Percentiles rank a stretch among this genome's conserved stretches.
These are phyloP conservation scores for Catocala sponsa DNA, from an alignment of 2,888 invertebrate genomes.

Conservation along the genomic window DNA sequence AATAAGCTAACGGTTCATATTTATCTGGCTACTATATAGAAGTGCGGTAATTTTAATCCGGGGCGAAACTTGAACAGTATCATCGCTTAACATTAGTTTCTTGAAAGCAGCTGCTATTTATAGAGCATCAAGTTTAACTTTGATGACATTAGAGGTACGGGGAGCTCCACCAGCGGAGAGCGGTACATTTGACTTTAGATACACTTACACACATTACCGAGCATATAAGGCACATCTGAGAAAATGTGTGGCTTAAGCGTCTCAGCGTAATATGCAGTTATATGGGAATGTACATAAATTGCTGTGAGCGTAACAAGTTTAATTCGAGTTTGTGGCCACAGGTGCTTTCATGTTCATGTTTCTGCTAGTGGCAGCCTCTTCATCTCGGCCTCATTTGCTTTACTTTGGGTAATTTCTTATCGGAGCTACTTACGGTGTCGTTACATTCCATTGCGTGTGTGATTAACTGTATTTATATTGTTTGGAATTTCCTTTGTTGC, in stretches of 20 bases:
- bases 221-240: slow-evolving; percentile 36
- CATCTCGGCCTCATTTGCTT: slow-evolving; percentile 42
- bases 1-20: slow-evolving; percentile 3
- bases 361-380: slow-evolving; percentile 38
- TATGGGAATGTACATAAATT: slow-evolving; percentile 35
- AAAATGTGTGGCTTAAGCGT: slow-evolving; percentile 33
- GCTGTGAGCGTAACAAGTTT: slow-evolving; percentile 44
- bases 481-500: slow-evolving; percentile 73
- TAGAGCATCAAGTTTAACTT: slow-evolving; percentile 62
- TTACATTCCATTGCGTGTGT: slow-evolving; percentile 56
- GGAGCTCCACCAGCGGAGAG: slow-evolving; percentile 47
- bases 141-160: slow-evolving; percentile 57
- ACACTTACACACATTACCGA: slow-evolving; percentile 28
- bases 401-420: slow-evolving; percentile 46
- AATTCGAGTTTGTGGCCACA: slow-evolving; percentile 55
- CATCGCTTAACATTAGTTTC: slow-evolving; percentile 64
- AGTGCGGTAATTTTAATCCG: no score
- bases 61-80: slow-evolving; percentile 48
- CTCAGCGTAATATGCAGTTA: slow-evolving; percentile 39
- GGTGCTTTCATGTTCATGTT: slow-evolving; percentile 50
- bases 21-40: no score
- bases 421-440: slow-evolving; percentile 45
- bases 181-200: slow-evolving; percentile 29
- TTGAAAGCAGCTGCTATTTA: slow-evolving; percentile 61
- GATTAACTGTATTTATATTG: slow-evolving; percentile 68